Evolutionary conservation across 2,113 vertebrate genomes (phyloP), one percentile per base, ranked within the genome.

Genomic region (Engraulis encrasicolus): DNA sequence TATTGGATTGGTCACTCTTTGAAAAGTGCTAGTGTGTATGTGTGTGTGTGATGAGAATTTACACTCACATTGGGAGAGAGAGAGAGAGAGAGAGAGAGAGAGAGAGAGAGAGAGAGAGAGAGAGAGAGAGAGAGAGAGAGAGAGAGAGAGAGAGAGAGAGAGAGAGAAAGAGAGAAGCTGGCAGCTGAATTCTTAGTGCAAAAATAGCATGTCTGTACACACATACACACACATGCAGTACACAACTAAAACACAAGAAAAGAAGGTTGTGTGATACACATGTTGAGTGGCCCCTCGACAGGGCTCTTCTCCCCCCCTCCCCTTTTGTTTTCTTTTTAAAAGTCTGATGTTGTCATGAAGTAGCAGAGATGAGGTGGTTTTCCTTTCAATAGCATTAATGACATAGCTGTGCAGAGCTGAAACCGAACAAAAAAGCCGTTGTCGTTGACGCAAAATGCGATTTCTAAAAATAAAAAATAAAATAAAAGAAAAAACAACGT

Each of bases 201-300:
- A 84, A 83, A 49, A 85, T 88, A 87, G 81, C 81, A 82, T 58
- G 48, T 82, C 49, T 82, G 61, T 66, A 31, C 58, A 66, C 58
- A 66, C 58, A 66, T 66, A 66, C 58, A 66, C 58, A 52, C 80
- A 81, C 80, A 84, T 81, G 81, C 74, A 61, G 78, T 31, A 61
- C 79, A 40, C 80, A 78, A n/a, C 52, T 81, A 80, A 80, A 82
- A 83, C 78, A 61, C 18, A 79, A n/a, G n/a, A n/a, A 31, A 79
- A 31, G 48, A 36, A 52, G 78, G 50, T 82, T 52, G 19, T 80
- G 85, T 15, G n/a, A 77, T 78, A 81, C 83, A 50, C 31, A 84
- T 48, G 54, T 84, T 36, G 54, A 50, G n/a, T 27, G 58, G 31
- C 58, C 58, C 58, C n/a, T 66, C n/a, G 31, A 66, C 11, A 66